Evolutionary conservation across 2,888 invertebrate genomes (phyloP), one percentile per base, ranked within the genome.

Genomic region (Latrodectus elegans): DNA sequence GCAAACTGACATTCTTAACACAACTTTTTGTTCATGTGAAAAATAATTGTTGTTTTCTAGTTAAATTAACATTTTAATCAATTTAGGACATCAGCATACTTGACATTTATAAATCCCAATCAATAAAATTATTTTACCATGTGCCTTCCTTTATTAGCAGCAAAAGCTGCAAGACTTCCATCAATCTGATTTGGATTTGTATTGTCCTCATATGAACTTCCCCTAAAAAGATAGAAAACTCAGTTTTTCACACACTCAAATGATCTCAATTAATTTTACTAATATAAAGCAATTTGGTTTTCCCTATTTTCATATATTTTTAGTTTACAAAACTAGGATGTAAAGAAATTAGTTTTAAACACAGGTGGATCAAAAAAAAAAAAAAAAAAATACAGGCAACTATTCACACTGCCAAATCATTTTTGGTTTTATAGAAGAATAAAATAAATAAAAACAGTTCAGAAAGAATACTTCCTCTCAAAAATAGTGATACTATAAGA

Each of bases 151-250:
- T 81, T 87, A 51, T 82, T 87, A 14, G 79, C 81, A 6, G 93
- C 92, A 64, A 92, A 91, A 10, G 93, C 91, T 89, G 93, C 93
- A 80, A 94, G 90, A 52, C 93, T 93, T 77, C 92, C 92, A 70
- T 92, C 91, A 10, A 93, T 91, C 91, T 94, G 94, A 91, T 94
- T 93, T 85, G 93, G 93, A 88, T 94, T 94, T 89, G 94, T 92
- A 92, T 95, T 95, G 91, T 95, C 95, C 91, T 94, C 94, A 90
- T 95, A 94, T 76, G 94, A 92, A 91, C 94, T 95, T 84, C 94
- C 93, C 71, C 94, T 94, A 17, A 22, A 76, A 64, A 22, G n/a
- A 68, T 10, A 10, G 9, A 38, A n/a, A 8, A 22, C 53, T 90
- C 17, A 17, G n/a, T 65, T 49, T 17, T 2, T 11, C 12, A 90